Base-by-base conservation (phyloP, 2,113 vertebrate genomes). In the Heterotis niloticus region DNA sequence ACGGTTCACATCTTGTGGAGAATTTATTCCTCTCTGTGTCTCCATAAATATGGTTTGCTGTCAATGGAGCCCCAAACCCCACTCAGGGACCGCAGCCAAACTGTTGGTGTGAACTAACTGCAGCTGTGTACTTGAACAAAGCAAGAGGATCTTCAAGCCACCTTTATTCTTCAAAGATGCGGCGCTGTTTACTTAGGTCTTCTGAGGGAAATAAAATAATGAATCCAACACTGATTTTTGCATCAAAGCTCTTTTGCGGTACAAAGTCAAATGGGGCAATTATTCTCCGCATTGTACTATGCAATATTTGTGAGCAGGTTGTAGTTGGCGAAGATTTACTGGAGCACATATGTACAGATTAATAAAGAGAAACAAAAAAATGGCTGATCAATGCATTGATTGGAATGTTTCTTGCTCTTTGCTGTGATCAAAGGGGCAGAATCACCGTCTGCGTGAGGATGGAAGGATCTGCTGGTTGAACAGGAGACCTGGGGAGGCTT, bases 231-330 rank as follows among this genome's bases (percentile, higher is more conserved):
- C 23, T 82, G 13, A 78, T 80, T 79, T n/a, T 77, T 76, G 75
- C 81, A 81, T 76, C 73, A 70, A 68, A 18, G 66, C 72, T 78
- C 76, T 75, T 71, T 12, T 59, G 72, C 57, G 62, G 77, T 44
- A 80, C 78, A 81, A 64, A 75, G 76, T 72, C 78, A 85, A 83
- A 60, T 73, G 79, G 75, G 13, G 71, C 56, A 59, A 76, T 28
- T 75, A 72, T 26, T 72, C 51, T 52, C 23, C 34, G 78, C 69
- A 81, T 59, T 59, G 23, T n/a, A 74, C 81, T 80, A 16, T 13
- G 69, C n/a, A 26, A 5, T 11, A 75, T 75, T 62, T 60, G 18
- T 34, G 26, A 60, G 10, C 17, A 24, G 10, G 29, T 24, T 57
- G 0, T 0, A 1, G 28, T 10, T 60, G 18, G 24, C 17, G 26